Conservation (phyloP, 2,888 invertebrate genomes). For the Spicauda simplicius region DNA sequence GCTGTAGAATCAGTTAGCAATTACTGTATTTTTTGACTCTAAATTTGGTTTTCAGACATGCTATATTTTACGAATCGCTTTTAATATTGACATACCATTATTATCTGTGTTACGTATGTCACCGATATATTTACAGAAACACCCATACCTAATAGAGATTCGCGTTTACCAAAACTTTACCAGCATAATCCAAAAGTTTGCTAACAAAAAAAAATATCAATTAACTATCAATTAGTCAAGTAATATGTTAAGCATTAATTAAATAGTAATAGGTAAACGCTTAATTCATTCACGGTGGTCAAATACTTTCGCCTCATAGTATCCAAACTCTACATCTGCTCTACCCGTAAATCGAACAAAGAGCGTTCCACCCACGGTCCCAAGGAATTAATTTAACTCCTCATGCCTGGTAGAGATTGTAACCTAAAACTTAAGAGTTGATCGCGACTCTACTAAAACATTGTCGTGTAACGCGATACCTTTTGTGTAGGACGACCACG, state of each 20-base stretch:
- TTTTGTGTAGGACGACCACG: slow-evolving; percentile 31
- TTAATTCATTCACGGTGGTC: slow-evolving; percentile 8
- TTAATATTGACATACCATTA: too few relatives aligned
- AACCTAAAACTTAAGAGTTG: slow-evolving; percentile 35
- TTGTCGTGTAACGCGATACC: slow-evolving; percentile 45
- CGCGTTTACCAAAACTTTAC: too few relatives aligned
- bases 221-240: too few relatives aligned
- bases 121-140: too few relatives aligned
- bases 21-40: too few relatives aligned
- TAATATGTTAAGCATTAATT: background rate
- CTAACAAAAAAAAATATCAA: too few relatives aligned
- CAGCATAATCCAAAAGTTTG: too few relatives aligned
- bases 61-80: too few relatives aligned
- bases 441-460: slow-evolving; percentile 39
- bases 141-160: too few relatives aligned
- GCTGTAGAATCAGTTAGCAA: too few relatives aligned
- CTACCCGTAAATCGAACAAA: slow-evolving; percentile 18
- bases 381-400: slow-evolving; percentile 29
- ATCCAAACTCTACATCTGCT: slow-evolving; percentile 21
- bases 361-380: slow-evolving; percentile 21
- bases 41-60: too few relatives aligned
- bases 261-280: background rate
- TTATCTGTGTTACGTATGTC: too few relatives aligned
- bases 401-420: slow-evolving; percentile 24
- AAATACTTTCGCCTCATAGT: slow-evolving; percentile 2